Evolutionary conservation across 2,888 invertebrate genomes (phyloP), one percentile per base, ranked within the genome.

Genomic region (Zygaena filipendulae): DNA sequence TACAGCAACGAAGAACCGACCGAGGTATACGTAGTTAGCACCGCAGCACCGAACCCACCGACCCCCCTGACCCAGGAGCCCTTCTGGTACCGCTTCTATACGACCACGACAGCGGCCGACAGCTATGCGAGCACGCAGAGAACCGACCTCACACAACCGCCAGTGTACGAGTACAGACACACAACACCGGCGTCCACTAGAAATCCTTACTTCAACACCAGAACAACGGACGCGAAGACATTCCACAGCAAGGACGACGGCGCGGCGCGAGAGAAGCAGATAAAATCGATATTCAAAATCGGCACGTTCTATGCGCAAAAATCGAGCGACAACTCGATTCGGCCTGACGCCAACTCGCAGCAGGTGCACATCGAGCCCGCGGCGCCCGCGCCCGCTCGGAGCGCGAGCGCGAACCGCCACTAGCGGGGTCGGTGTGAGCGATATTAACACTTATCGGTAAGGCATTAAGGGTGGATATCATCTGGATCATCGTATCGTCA

Each of bases 181-280:
- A 42, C 49, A 47, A 60, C 62, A 23, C 58, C 75, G 18, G 64
- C 79, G 10, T 74, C 82, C 8, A 84, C 84, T 7, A 77, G 71
- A 57, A 84, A 74, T 49, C 84, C 84, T 2, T 84, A 84, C 55
- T 72, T 77, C 39, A 66, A 52, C 60, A 63, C 57, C 32, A 54
- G 54, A 35, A 59, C 53, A 42, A 62, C 56, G 25, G 39, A 36
- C 23, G 77, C 63, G 49, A 47, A 49, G 23, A 71, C 75, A 3
- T 75, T 67, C 42, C 66, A 63, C 45, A 68, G 44, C 31, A 79
- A 72, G 46, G 67, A 62, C 11, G 71, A 69, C 11, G 55, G 59
- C 32, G 47, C 64, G 48, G 53, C 69, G 27, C 57, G 59, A 33
- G 70, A 69, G 19, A 81, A 80, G 37, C 61, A 55, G 13, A 40